Conservation (phyloP, 2,797 vertebrate species). For the Hydrolagus colliei region DNA sequence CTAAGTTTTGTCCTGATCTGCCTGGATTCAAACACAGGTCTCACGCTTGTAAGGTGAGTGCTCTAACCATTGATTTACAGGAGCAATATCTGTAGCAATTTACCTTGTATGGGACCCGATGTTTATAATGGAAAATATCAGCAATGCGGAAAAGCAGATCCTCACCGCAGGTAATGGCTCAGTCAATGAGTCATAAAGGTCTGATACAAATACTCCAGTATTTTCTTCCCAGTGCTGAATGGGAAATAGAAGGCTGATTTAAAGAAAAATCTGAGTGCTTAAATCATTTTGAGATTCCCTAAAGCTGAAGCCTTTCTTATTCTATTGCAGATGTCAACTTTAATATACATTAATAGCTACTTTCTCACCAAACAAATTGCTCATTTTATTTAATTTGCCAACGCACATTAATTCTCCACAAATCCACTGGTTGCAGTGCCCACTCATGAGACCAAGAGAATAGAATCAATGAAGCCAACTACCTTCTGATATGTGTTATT, state of each 20-base stretch:
- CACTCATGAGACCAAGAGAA: no score
- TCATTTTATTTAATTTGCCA: background rate
- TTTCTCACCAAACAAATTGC: background rate
- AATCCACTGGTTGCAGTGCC: background rate
- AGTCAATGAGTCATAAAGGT: conserved; percentile 23
- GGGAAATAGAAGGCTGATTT: conserved; percentile 1
- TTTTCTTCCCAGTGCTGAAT: background rate
- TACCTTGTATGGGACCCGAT: background rate
- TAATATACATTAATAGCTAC: background rate
- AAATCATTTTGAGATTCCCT: background rate
- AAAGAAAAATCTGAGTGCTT: background rate
- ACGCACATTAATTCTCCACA: background rate
- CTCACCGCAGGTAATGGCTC: conserved; percentile 16
- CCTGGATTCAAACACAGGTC: no score
- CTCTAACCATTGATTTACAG: no score
- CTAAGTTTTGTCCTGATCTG: no score
- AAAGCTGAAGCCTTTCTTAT: background rate
- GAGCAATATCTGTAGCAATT: background rate
- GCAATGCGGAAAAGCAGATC: conserved; percentile 12
- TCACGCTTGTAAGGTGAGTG: no score
- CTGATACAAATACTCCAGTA: conserved; percentile 3
- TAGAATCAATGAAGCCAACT: no score
- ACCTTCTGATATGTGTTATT: no score
- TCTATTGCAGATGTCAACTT: background rate
- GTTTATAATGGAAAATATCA: conserved; percentile 27